Conservation (phyloP, 2,888 invertebrate species). For the Synergus gifuensis region DNA sequence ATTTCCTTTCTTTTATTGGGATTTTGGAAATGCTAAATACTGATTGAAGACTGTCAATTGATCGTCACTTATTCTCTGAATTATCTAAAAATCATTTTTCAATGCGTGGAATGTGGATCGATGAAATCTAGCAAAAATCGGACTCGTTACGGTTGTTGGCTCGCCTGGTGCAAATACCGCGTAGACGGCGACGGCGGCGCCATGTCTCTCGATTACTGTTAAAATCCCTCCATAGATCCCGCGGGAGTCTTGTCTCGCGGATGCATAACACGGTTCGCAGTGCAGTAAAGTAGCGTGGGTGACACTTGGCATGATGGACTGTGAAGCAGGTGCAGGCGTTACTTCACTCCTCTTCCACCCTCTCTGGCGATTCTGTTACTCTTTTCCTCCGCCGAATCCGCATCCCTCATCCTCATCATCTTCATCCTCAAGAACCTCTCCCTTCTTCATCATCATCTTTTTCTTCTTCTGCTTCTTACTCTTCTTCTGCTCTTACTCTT, state of each 20-base stretch:
- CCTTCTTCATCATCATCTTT: neutral
- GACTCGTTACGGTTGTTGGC: slow-evolving; percentile 31
- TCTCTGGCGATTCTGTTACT: slow-evolving; percentile 43
- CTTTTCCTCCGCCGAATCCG: slow-evolving; percentile 46
- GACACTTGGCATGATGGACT: slow-evolving; percentile 76
- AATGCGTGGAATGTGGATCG: no score
- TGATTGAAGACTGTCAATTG: no score
- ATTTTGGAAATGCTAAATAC: no score
- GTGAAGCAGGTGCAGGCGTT: slow-evolving; percentile 75
- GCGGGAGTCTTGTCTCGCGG: slow-evolving; percentile 70
- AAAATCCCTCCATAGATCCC: slow-evolving; percentile 72
- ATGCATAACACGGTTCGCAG: slow-evolving; percentile 76
- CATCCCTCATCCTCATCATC: slow-evolving; percentile 39
- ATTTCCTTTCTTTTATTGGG: no score
- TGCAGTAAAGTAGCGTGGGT: slow-evolving; percentile 77
- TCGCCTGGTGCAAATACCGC: slow-evolving; percentile 47
- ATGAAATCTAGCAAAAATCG: neutral
- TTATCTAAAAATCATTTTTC: neutral
- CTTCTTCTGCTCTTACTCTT: no score
- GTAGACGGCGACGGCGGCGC: slow-evolving; percentile 59
- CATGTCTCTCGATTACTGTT: slow-evolving; percentile 73
- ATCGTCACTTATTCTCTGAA: neutral
- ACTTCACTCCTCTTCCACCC: slow-evolving; percentile 57
- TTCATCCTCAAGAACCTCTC: slow-evolving; percentile 52
- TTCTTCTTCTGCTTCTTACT: slow-evolving; percentile 53